A percentile compares a stretch with the other conserved stretches of the same genome.
Evolutionary conservation across 2,113 vertebrate species (phyloP).

Genomic region (Siphamia tubifer): DNA sequence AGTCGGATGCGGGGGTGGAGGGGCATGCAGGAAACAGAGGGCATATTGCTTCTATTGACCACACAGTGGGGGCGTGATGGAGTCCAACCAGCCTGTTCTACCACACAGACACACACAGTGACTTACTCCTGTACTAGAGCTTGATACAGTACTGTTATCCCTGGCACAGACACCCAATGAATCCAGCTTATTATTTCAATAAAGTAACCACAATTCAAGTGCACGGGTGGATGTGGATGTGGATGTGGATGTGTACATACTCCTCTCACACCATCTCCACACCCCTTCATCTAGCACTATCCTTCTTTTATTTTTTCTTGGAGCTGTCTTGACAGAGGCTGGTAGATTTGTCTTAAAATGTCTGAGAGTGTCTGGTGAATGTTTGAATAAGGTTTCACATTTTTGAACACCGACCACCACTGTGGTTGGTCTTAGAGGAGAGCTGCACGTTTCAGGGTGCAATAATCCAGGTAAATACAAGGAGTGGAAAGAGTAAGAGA

Average conservation of each 20-base stretch:
- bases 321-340: slow-evolving; percentile 35
- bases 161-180: slow-evolving; percentile 50
- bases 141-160: slow-evolving; percentile 45
- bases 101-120: slow-evolving; percentile 20
- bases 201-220: slow-evolving; percentile 50
- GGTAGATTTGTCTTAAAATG: slow-evolving; percentile 8
- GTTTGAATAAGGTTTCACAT: slow-evolving; percentile 32
- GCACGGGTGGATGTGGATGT: neutral
- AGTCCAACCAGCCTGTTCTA: slow-evolving; percentile 6
- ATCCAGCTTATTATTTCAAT: slow-evolving; percentile 62
- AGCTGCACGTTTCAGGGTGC: slow-evolving; percentile 1
- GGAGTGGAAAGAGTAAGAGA: neutral
- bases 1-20: slow-evolving; percentile 40
- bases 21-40: slow-evolving; percentile 51
- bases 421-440: slow-evolving; percentile 39
- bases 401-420: slow-evolving; percentile 3
- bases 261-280: slow-evolving; percentile 1
- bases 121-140: slow-evolving; percentile 25
- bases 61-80: slow-evolving; percentile 46
- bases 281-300: slow-evolving; percentile 20
- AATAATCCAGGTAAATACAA: slow-evolving; percentile 22
- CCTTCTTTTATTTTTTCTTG: slow-evolving; percentile 34
- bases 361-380: slow-evolving; percentile 25
- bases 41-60: slow-evolving; percentile 61
- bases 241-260: slow-evolving; percentile 1